phyloP scores from a whole-genome alignment of 1,140 invertebrate species.

The Rhagoletis pomonella region DNA sequence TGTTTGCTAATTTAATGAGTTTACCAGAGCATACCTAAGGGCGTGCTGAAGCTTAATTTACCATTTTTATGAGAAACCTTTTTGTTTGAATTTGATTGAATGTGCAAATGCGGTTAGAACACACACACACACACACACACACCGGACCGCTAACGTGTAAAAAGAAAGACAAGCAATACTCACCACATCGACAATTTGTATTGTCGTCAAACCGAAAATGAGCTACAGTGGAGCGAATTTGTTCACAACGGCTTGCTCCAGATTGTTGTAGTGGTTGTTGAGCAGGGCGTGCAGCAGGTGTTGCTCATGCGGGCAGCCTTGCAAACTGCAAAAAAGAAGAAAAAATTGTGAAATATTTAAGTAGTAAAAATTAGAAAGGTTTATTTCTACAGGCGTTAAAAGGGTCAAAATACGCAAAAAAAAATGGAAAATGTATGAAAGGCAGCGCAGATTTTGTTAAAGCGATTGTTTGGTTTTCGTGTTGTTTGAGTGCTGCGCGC shows the following conservation, averaged over 20 bases:
- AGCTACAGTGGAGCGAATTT: constrained; percentile 96
- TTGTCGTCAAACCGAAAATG: constrained; percentile 96
- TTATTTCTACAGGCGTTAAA: neutral
- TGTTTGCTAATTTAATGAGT: constrained; percentile 13
- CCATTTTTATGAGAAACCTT: neutral
- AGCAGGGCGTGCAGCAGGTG: constrained; percentile 92
- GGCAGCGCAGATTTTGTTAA: neutral
- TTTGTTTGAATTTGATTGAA: neutral
- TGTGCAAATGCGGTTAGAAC: neutral
- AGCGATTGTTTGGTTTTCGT: neutral
- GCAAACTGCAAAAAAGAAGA: constrained; percentile 77
- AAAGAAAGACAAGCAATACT: constrained; percentile 74
- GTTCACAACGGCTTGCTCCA: constrained; percentile 97
- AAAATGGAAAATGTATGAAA: neutral
- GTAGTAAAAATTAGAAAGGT: too few species aligned
- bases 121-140: neutral
- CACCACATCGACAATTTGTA: constrained; percentile 99
- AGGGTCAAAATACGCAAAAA: neutral
- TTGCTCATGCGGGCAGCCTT: constrained; percentile 91
- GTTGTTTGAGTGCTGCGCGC: neutral
- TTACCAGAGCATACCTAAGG: constrained; percentile 10
- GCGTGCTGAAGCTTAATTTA: constrained; percentile 18
- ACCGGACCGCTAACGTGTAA: neutral
- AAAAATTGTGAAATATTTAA: too few species aligned
- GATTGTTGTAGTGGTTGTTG: constrained; percentile 92